Conservation (phyloP, 2,113 vertebrate genomes). For the Gobius niger region DNA sequence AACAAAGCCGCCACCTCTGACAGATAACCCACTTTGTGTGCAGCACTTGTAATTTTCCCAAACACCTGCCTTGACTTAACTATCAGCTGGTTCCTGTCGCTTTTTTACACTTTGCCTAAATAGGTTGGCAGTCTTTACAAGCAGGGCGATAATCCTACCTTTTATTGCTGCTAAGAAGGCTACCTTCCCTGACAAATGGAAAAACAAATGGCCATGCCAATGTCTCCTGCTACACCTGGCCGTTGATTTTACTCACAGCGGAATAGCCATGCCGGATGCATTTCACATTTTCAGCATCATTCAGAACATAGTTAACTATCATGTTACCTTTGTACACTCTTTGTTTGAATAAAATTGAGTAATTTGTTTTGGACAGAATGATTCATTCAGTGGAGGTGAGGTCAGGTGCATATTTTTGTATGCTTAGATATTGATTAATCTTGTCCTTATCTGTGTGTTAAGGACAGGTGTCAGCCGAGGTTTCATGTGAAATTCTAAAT, state of each 20-base stretch:
- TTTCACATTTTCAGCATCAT: not conserved
- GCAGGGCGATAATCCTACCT: constrained; percentile 73
- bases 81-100: constrained; percentile 63
- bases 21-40: constrained; percentile 48
- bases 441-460: constrained; percentile 70
- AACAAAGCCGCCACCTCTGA: constrained; percentile 44
- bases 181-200: constrained; percentile 54
- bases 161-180: constrained; percentile 74
- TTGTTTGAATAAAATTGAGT: not conserved
- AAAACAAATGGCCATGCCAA: constrained; percentile 48
- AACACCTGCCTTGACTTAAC: constrained; percentile 72
- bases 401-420: constrained; percentile 49
- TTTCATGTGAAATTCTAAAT: constrained; percentile 78
- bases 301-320: not conserved
- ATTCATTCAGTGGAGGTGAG: constrained; percentile 15
- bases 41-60: constrained; percentile 61
- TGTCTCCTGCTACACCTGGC: constrained; percentile 18
- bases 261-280: not conserved
- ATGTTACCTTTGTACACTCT: constrained; percentile 1
- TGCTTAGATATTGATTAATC: constrained; percentile 76
- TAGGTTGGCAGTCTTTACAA: constrained; percentile 70
- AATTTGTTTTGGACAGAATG: not conserved
- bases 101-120: constrained; percentile 67
- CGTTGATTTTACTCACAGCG: not conserved
- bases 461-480: constrained; percentile 30